Conservation (phyloP, 2,797 vertebrate species). For the Garrulus glandarius region DNA sequence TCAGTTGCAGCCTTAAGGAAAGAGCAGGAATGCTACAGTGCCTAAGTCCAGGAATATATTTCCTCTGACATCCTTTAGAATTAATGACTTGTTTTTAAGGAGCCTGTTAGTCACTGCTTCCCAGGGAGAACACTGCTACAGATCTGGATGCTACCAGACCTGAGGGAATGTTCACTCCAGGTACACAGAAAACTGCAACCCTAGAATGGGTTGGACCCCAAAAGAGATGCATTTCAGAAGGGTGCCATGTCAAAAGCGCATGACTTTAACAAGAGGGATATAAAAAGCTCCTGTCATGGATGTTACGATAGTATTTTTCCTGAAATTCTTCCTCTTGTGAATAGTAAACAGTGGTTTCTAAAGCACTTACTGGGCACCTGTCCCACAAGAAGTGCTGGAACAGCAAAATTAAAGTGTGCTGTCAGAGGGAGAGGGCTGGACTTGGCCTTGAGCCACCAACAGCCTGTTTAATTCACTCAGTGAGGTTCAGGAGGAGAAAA, state of each 20-base stretch:
- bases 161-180: neutral
- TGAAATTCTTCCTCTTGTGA: neutral
- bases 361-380: constrained; percentile 44
- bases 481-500: neutral
- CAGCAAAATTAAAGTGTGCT: constrained; percentile 34
- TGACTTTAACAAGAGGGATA: neutral
- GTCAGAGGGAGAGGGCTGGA: neutral
- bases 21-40: neutral
- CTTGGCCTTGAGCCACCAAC: constrained; percentile 30
- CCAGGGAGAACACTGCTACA: neutral
- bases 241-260: neutral
- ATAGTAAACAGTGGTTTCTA: constrained; percentile 19
- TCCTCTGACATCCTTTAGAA: neutral
- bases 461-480: constrained; percentile 3
- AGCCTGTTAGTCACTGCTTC: neutral
- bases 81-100: neutral
- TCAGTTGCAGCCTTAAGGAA: neutral
- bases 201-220: neutral
- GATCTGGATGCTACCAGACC: neutral
- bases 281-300: neutral
- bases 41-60: neutral
- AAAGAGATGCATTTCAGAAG: neutral
- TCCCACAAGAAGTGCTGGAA: constrained; percentile 28
- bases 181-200: neutral
- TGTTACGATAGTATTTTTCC: neutral